These are phyloP conservation scores for Xenopus tropicalis DNA, from an alignment of 2,113 vertebrate species.

Conservation along the genomic window UCB_Xtro_10.0 CM004446.2:78177001-78177500, in stretches of 20 bases:
- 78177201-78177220: conserved; percentile 28
- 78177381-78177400: conserved; percentile 25
- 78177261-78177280: conserved; percentile 37
- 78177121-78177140: conserved; percentile 10
- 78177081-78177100: no score
- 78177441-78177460: background rate
- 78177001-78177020: no score
- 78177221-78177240: conserved; percentile 41
- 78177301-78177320: conserved; percentile 37
- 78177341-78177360: background rate
- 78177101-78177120: background rate
- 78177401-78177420: conserved; percentile 17
- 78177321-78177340: conserved; percentile 26
- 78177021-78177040: no score
- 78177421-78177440: conserved; percentile 21
- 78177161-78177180: conserved; percentile 15
- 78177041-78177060: no score
- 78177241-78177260: conserved; percentile 25
- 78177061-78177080: no score
- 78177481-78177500: background rate
- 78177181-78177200: conserved; percentile 39
- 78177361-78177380: conserved; percentile 21
- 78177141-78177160: conserved; percentile 14
- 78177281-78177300: conserved; percentile 29
- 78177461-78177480: background rate